Conservation (phyloP, 2,888 invertebrate species). For the Sarcophaga subvicina region DNA sequence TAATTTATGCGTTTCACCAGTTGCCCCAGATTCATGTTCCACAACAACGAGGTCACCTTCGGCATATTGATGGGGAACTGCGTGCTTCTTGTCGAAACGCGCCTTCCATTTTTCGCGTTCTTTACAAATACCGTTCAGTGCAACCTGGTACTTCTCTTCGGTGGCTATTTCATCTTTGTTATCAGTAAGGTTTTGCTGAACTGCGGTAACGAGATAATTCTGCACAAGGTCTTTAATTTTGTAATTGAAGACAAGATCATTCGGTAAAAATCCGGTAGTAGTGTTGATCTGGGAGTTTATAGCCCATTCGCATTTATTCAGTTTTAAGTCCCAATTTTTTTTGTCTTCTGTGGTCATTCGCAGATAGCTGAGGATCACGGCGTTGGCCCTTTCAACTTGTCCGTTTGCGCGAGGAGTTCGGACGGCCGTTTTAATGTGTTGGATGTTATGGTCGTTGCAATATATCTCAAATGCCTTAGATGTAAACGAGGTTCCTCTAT, state of each 20-base stretch:
- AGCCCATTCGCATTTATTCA: background rate
- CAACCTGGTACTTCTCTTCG: no score
- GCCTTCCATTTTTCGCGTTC: no score
- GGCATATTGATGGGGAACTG: constrained; percentile 25
- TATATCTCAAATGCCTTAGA: constrained; percentile 70
- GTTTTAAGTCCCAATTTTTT: background rate
- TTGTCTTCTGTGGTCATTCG: no score
- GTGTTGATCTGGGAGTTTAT: no score
- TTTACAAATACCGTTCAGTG: no score
- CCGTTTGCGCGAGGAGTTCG: background rate
- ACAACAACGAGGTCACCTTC: constrained; percentile 54
- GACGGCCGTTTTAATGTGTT: background rate
- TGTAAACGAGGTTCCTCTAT: constrained; percentile 73
- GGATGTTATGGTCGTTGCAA: constrained; percentile 67
- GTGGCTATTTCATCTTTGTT: constrained; percentile 24
- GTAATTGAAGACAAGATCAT: constrained; percentile 15
- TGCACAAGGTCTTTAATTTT: background rate
- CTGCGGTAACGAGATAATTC: background rate
- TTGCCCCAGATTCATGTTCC: constrained; percentile 58
- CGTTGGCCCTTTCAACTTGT: constrained; percentile 25
- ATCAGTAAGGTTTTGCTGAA: constrained; percentile 47
- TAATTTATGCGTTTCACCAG: constrained; percentile 66
- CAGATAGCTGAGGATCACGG: background rate
- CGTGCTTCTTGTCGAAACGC: no score
- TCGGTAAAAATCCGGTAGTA: background rate